A percentile compares a stretch with the other conserved stretches of the same genome.
These are phyloP conservation scores for Uloborus diversus DNA, from an alignment of 1,140 invertebrate species.

Conservation along the genomic window DNA sequence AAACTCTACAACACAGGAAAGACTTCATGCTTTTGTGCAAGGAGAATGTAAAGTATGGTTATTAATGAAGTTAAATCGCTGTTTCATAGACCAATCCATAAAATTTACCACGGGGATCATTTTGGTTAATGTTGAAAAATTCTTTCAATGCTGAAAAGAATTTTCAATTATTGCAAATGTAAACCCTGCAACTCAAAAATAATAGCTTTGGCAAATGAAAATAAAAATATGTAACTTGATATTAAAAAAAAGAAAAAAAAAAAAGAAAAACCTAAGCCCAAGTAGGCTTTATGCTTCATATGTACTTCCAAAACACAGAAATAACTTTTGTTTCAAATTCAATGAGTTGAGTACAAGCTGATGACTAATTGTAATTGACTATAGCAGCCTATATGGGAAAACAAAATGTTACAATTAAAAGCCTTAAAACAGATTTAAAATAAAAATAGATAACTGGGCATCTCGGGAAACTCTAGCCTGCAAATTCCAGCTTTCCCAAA, in stretches of 20 bases:
- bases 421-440: background rate
- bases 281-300: background rate
- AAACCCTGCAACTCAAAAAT: background rate
- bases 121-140: constrained; percentile 24
- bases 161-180: background rate
- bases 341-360: constrained; percentile 5
- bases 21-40: constrained; percentile 41
- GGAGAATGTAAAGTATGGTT: constrained; percentile 34
- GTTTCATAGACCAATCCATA: constrained; percentile 14
- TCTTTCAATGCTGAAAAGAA: constrained; percentile 7
- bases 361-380: constrained; percentile 43
- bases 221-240: constrained; percentile 11
- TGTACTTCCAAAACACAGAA: background rate
- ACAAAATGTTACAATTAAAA: constrained; percentile 1
- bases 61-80: constrained; percentile 32
- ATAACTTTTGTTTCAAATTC: constrained; percentile 7
- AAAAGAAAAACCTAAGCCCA: background rate
- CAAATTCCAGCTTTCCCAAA: constrained; percentile 22
- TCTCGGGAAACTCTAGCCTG: background rate
- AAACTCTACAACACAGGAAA: constrained; percentile 45
- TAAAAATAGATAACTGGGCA: background rate
- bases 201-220: constrained; percentile 45
- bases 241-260: background rate
- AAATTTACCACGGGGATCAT: constrained; percentile 10
- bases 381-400: constrained; percentile 38